A percentile compares a stretch with the other conserved stretches of the same genome.
phyloP scores from a whole-genome alignment of 2,888 invertebrate genomes.

The Hydrotaea diabolus region DNA sequence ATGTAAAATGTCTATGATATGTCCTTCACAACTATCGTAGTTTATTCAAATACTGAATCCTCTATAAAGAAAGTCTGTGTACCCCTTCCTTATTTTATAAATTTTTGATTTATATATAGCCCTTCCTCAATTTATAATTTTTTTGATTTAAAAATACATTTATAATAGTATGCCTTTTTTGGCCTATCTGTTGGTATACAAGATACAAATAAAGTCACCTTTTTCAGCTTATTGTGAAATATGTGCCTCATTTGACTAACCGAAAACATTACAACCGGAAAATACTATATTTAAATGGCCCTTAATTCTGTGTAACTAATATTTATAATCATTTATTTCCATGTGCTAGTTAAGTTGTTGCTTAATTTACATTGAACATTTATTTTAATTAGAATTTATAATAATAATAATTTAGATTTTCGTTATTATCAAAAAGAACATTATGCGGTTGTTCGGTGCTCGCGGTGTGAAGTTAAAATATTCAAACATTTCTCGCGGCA shows the following conservation, averaged over 20 bases:
- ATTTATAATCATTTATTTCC: constrained; percentile 21
- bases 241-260: not conserved
- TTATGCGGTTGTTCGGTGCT: constrained; percentile 6
- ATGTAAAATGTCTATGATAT: no score
- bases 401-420: constrained; percentile 15
- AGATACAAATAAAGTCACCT: not conserved
- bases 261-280: not conserved
- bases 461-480: not conserved
- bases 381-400: constrained; percentile 39
- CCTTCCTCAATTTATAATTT: no score
- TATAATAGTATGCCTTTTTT: no score
- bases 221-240: not conserved
- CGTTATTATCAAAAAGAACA: not conserved
- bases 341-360: not conserved
- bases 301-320: constrained; percentile 9
- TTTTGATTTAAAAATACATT: no score
- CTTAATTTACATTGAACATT: constrained; percentile 8
- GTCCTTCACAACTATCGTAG: no score
- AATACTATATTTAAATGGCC: not conserved
- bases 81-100: no score
- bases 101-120: no score
- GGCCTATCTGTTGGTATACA: no score
- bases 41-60: no score
- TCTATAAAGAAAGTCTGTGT: no score
- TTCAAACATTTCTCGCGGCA: not conserved